Evolutionary conservation across 2,113 vertebrate species (phyloP), one percentile per base, ranked within the genome.

Genomic region (Crotophaga sulcirostris): DNA sequence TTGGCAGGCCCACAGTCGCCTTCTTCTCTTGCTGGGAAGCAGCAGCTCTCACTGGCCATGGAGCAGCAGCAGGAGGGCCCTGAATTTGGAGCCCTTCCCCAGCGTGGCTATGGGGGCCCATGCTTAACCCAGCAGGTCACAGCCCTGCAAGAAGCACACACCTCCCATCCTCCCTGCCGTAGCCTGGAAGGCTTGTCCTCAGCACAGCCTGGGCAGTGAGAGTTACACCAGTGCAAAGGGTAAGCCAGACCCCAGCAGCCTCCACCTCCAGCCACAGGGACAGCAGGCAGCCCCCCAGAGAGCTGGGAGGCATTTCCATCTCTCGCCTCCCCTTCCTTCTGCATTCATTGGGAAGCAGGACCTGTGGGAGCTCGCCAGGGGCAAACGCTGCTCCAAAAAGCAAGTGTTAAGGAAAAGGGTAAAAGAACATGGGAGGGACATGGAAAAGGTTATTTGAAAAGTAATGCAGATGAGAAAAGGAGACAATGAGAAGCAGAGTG

Each of bases 1-100:
- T 97, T 96, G 95, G 62, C 54, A 68, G 69, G 62, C 74, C 92
- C 36, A 9, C 5, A 24, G n/a, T 20, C 1, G 0, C 38, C 64
- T 76, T 94, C 23, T 9, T 29, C 16, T 47, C 93, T 91, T 24
- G 17, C 90, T 72, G 92, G 56, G 85, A 86, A 78, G 92, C 38
- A 33, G 59, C 49, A 17, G 28, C 25, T 19, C 42, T 85, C 2
- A 8, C 68, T 84, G 80, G 67, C 72, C 25, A 0, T 0, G 13
- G 64, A 92, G 64, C 52, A 68, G 66, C 76, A 60, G 63, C 47
- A 33, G 78, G 70, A 79, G 55, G 55, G 42, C 24, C 8, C 24
- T 36, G 23, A 34, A 42, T 42, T 25, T 51, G 58, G 20, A 77
- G 25, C 34, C 42, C 29, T 63, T 89, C 72, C 72, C 55, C 69